Conservation (phyloP, 1,140 invertebrate genomes). For the Parasteatoda tepidariorum region DNA sequence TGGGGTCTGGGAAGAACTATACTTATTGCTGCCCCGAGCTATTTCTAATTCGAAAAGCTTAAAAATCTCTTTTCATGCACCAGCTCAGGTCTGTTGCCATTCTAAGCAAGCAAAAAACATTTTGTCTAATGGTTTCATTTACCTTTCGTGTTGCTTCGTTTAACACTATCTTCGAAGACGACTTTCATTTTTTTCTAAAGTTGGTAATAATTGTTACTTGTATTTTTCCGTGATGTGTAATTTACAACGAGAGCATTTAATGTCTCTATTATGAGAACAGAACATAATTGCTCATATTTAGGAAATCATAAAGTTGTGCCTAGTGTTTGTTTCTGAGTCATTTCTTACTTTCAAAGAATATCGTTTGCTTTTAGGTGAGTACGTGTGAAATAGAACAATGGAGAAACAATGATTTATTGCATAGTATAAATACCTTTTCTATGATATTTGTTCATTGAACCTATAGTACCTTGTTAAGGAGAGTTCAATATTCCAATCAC, state of each 20-base stretch:
- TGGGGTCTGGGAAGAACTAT: background rate
- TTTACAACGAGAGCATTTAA: background rate
- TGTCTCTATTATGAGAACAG: background rate
- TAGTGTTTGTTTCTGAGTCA: no score
- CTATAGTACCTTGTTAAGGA: no score
- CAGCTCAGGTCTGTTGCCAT: background rate
- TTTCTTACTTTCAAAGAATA: no score
- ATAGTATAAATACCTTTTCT: no score
- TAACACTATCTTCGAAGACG: background rate
- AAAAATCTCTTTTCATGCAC: background rate
- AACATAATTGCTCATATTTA: background rate
- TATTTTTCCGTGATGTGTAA: background rate
- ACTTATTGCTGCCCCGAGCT: background rate
- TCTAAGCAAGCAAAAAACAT: background rate
- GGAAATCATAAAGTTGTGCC: no score
- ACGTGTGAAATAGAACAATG: no score
- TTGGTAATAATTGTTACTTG: slow-evolving; percentile 21
- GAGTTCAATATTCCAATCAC: no score
- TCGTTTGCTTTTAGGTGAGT: no score
- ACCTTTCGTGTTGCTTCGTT: slow-evolving; percentile 6
- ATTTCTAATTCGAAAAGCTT: background rate
- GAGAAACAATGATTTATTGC: no score
- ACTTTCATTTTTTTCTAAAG: background rate
- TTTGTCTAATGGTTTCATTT: slow-evolving; percentile 21
- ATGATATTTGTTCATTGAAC: no score